Evolutionary conservation across 2,113 vertebrate genomes (phyloP).

Genomic region (Hiodon tergisus): DNA sequence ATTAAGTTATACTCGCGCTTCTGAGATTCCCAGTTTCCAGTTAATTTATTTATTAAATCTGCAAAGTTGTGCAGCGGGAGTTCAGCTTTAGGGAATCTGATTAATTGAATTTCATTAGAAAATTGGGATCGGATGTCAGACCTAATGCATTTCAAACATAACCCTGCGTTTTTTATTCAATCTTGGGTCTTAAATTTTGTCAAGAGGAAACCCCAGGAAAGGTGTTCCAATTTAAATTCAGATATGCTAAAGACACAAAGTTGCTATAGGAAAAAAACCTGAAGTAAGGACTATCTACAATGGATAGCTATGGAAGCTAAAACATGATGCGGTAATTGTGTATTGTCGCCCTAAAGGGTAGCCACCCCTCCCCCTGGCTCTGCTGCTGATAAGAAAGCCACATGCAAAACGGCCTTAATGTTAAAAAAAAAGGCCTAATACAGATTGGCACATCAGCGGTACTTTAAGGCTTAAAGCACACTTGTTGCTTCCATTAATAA

Average conservation of each 20-base stretch:
- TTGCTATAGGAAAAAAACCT: neutral
- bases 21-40: constrained; percentile 40
- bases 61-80: constrained; percentile 38
- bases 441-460: neutral
- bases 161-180: constrained; percentile 25
- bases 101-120: constrained; percentile 46
- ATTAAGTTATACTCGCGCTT: constrained; percentile 50
- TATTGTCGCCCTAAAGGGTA: neutral
- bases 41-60: constrained; percentile 39
- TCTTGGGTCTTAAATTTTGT: neutral
- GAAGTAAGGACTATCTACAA: neutral
- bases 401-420: neutral
- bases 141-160: constrained; percentile 33
- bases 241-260: too few relatives aligned
- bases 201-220: neutral
- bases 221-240: neutral
- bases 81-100: constrained; percentile 35
- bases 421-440: neutral
- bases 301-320: neutral
- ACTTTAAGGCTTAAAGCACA: neutral
- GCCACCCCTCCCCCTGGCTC: neutral
- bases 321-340: neutral
- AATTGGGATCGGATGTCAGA: constrained; percentile 33
- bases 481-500: constrained; percentile 1
- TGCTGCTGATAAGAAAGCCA: neutral